phyloP scores from a whole-genome alignment of 2,888 invertebrate genomes.

The Pecten maximus region DNA sequence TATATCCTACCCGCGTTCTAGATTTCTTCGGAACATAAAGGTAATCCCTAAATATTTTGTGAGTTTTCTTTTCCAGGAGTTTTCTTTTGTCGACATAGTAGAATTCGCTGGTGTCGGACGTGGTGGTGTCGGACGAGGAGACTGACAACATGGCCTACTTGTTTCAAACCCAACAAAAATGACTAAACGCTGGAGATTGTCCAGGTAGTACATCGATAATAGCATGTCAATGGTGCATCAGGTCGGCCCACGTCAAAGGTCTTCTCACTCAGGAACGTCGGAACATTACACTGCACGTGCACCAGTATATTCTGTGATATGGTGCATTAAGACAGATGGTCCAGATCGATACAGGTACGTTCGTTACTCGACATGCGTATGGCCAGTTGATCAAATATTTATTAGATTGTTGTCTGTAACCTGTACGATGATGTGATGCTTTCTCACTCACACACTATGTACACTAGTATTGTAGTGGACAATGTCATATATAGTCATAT shows the following conservation, averaged over 20 bases:
- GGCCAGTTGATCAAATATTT: not conserved
- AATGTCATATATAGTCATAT: no score
- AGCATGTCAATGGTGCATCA: not conserved
- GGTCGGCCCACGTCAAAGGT: not conserved
- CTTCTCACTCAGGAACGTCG: not conserved
- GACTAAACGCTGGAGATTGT: not conserved
- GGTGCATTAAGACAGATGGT: not conserved
- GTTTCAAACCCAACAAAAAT: not conserved
- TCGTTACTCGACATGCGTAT: not conserved
- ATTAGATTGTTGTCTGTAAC: not conserved
- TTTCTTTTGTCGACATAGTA: slow-evolving; percentile 43
- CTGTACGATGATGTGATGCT: not conserved
- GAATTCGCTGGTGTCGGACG: slow-evolving; percentile 40
- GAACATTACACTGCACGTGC: not conserved
- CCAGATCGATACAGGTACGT: not conserved
- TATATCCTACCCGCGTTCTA: not conserved
- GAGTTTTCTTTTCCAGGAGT: slow-evolving; percentile 43
- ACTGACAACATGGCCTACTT: not conserved
- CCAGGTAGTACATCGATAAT: not conserved
- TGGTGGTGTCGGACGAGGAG: slow-evolving; percentile 14
- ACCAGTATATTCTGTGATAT: not conserved
- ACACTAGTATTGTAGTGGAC: no score
- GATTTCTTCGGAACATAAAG: slow-evolving; percentile 9
- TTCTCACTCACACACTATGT: not conserved
- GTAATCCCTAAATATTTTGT: slow-evolving; percentile 39